A percentile compares a stretch with the other conserved stretches of the same genome.
Conservation (phyloP, 2,888 invertebrate genomes). For the Pyrocoelia pectoralis region DNA sequence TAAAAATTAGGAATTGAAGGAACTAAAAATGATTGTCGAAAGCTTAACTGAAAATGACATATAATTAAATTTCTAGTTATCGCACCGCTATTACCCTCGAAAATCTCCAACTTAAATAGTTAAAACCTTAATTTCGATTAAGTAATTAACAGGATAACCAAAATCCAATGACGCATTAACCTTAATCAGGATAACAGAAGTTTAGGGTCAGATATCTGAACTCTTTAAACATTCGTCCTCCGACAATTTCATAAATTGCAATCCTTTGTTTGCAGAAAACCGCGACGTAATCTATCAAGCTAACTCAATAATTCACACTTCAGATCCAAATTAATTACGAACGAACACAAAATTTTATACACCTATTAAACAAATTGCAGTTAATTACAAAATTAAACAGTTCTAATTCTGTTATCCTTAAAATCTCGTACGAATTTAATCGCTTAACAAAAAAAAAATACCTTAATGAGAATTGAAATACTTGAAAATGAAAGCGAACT, state of each 20-base stretch:
- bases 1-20: conserved; percentile 1
- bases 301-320: conserved; percentile 43
- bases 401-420: conserved; percentile 30
- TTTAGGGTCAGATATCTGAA: conserved; percentile 7
- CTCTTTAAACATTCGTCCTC: conserved; percentile 11
- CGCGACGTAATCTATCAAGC: conserved; percentile 40
- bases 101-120: conserved; percentile 13
- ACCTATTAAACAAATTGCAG: conserved; percentile 45
- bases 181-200: conserved; percentile 12
- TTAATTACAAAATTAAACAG: conserved; percentile 41
- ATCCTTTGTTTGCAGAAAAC: conserved; percentile 38
- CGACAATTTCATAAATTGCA: conserved; percentile 24
- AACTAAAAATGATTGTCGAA: background rate
- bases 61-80: conserved; percentile 11
- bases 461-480: conserved; percentile 47
- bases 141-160: conserved; percentile 13
- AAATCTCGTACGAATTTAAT: conserved; percentile 36
- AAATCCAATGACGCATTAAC: conserved; percentile 13
- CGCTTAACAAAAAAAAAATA: conserved; percentile 40
- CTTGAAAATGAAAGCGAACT: conserved; percentile 47
- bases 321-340: conserved; percentile 39
- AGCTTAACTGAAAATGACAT: conserved; percentile 13
- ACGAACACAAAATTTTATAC: conserved; percentile 37
- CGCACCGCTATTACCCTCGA: conserved; percentile 1
- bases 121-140: conserved; percentile 13